A percentile compares a stretch with the other conserved stretches of the same genome.
These are phyloP conservation scores for Nylanderia fulva DNA, from an alignment of 1,140 invertebrate genomes.

Conservation along the genomic window DNA sequence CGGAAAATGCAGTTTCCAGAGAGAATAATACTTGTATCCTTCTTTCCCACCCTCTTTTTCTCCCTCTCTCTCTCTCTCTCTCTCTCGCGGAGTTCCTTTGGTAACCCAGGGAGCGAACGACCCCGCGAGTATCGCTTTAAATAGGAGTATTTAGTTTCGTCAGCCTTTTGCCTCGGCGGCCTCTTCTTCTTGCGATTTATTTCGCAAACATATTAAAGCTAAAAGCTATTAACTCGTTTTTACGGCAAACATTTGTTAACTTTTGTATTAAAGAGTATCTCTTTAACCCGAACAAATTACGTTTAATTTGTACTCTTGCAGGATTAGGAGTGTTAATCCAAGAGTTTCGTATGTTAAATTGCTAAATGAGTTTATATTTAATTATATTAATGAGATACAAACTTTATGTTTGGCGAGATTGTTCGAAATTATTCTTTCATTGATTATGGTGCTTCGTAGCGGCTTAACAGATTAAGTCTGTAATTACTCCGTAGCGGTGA, in stretches of 20 bases:
- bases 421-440: not conserved
- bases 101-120: slow-evolving; percentile 30
- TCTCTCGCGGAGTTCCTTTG: slow-evolving; percentile 35
- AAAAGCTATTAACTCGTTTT: slow-evolving; percentile 34
- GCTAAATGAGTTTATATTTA: not conserved
- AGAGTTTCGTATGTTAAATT: not conserved
- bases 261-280: not conserved
- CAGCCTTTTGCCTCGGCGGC: slow-evolving; percentile 30
- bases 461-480: slow-evolving; percentile 42
- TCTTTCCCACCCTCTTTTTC: not conserved
- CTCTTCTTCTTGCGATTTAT: slow-evolving; percentile 40
- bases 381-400: not conserved
- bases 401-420: not conserved
- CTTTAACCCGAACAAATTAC: slow-evolving; percentile 9
- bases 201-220: slow-evolving; percentile 49
- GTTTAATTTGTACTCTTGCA: not conserved
- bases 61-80: not conserved
- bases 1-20: slow-evolving; percentile 59
- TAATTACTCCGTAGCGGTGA: slow-evolving; percentile 43
- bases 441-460: not conserved
- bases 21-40: slow-evolving; percentile 57
- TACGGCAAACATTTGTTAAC: slow-evolving; percentile 25
- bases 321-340: too few species aligned
- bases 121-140: slow-evolving; percentile 16
- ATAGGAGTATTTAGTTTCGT: slow-evolving; percentile 53